Base-by-base conservation (phyloP, 2,888 invertebrate genomes). In the Seira musarum region DNA sequence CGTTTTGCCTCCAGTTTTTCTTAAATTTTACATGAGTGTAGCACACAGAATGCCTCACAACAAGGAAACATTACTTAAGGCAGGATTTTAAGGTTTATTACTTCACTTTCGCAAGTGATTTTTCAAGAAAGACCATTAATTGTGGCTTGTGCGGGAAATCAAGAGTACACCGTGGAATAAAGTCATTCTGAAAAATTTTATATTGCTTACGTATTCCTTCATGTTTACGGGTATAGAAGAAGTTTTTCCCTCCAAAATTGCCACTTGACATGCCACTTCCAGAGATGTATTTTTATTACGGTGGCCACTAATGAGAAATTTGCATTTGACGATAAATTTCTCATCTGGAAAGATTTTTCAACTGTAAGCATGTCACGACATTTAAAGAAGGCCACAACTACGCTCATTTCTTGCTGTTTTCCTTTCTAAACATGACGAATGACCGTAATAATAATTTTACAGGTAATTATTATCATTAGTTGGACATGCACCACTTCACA, bases 271-370 rank as follows among this genome's bases (percentile, higher is more conserved):
- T 53, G 53, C 53, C 53, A 53, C 53, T 17, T 53, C 53, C 53
- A 53, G 53, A 53, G 30, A 30, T 53, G 17, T 17, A 53, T 53
- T 30, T 65, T 65, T 65, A 65, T 65, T 21, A 5, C 13, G 6
- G 24, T 24, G 22, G 30, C 21, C 25, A n/a, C 30, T 68, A 68
- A 68, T 53, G 53, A 68, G 68, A 24, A 53, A 68, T 68, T 68
- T 68, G 68, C 68, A 68, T 68, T 53, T 53, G 22, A 68, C 49
- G 53, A 53, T 53, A 53, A 68, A 53, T 68, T 68, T 22, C 19
- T 13, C 53, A 10, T 30, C 22, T 24, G 15, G 19, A 61, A 22
- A 19, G 57, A 19, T 57, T 19, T 64, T 13, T 25, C n/a, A 64
- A 25, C 13, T 64, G 6, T 25, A 25, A 13, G 53, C 53, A 13